These are phyloP conservation scores for Tuta absoluta DNA, from an alignment of 2,888 invertebrate species.

Conservation along the genomic window DNA sequence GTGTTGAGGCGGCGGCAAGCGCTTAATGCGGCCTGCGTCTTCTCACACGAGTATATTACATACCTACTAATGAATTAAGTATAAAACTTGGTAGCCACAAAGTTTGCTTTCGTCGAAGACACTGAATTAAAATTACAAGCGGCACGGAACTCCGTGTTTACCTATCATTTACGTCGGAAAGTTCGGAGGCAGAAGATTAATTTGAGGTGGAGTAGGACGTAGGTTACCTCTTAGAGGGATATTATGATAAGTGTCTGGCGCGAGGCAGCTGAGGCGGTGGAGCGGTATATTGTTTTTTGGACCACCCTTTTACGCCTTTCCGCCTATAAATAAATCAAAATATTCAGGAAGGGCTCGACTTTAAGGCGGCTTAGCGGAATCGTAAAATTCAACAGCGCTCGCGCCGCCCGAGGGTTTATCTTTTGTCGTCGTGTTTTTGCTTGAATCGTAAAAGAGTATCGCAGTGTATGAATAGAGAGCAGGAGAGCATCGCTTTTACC, in stretches of 20 bases:
- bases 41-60: conserved; percentile 71
- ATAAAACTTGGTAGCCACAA: conserved; percentile 64
- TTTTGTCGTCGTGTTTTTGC: conserved; percentile 74
- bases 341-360: conserved; percentile 80
- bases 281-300: conserved; percentile 73
- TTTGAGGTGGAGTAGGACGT: conserved; percentile 12
- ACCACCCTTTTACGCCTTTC: conserved; percentile 77
- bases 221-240: conserved; percentile 48
- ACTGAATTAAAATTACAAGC: conserved; percentile 52
- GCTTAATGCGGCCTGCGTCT: conserved; percentile 72
- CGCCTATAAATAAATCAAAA: conserved; percentile 81
- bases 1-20: conserved; percentile 71
- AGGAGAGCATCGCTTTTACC: conserved; percentile 67
- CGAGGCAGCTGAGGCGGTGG: conserved; percentile 61
- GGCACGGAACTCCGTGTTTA: conserved; percentile 30
- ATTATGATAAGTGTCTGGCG: conserved; percentile 64
- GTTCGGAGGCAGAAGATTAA: conserved; percentile 19
- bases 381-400: conserved; percentile 80
- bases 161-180: conserved; percentile 16
- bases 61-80: conserved; percentile 73
- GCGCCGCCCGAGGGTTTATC: conserved; percentile 74
- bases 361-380: conserved; percentile 80
- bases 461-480: conserved; percentile 75
- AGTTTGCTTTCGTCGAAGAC: conserved; percentile 56
- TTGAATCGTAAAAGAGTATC: conserved; percentile 78